Evolutionary conservation across 2,797 vertebrate genomes (phyloP), one percentile per base, ranked within the genome.

Genomic region (Takifugu rubripes): DNA sequence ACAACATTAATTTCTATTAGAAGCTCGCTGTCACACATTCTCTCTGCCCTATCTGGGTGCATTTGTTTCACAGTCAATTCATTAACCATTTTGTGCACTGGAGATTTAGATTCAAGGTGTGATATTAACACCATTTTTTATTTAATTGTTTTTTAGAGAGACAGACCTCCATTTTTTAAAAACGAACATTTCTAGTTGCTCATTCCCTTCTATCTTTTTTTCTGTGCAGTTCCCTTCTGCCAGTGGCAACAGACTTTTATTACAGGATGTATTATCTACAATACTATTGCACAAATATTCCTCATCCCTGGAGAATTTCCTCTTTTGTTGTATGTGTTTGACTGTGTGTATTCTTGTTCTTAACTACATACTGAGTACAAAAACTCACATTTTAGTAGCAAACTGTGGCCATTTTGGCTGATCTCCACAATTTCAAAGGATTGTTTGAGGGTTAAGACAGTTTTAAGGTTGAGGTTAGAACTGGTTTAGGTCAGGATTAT

Each of bases 201-300:
- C 49, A 52, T 61, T 50, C 33, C 51, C 5, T 5, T 57, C 61
- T 4, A 45, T 12, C 61, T 70, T 61, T 40, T n/a, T 67, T 36
- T 50, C 54, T 42, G 64, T 64, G 46, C 14, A 25, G 45, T 56
- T 59, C 64, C 45, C 36, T 49, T 59, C 27, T 45, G 80, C 79
- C 78, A 51, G 61, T 83, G 71, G 79, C 81, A 64, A 64, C 60
- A 66, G 67, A 49, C 80, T 79, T 85, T 86, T 84, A 83, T 87
- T 85, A 86, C 75, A 57, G 73, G 54, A 71, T 81, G 81, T 82
- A 86, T 87, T 88, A 87, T 86, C 79, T 61, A 54, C 68, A 52
- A 68, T 52, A 76, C 70, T 70, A 78, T 63, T 61, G 73, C 58
- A 54, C 70, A 60, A 75, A 66, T 77, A 76, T 72, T 83, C 79